phyloP scores from a whole-genome alignment of 2,113 vertebrate genomes.

The Indicator indicator region DNA sequence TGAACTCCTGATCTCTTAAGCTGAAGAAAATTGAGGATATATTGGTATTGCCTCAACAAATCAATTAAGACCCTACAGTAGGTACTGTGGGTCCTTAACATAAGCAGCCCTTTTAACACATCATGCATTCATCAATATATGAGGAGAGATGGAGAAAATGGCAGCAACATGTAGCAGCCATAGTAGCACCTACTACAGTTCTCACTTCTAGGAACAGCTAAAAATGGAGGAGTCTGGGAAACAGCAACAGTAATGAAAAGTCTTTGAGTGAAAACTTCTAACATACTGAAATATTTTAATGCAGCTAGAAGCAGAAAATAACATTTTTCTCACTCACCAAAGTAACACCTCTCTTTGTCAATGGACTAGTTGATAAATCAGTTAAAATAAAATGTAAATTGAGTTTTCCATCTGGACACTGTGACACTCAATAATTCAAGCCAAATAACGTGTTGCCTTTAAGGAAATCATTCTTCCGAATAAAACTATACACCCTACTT shows the following conservation, averaged over 20 bases:
- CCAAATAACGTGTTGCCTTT: constrained; percentile 59
- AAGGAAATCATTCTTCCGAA: constrained; percentile 46
- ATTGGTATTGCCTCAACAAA: background rate
- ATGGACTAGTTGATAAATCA: constrained; percentile 72
- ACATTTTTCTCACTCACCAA: constrained; percentile 71
- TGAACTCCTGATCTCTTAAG: background rate
- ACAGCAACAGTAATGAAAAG: constrained; percentile 52
- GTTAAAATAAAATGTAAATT: constrained; percentile 76
- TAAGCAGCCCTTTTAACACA: background rate
- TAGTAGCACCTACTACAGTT: constrained; percentile 47
- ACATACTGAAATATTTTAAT: constrained; percentile 57
- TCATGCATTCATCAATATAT: background rate
- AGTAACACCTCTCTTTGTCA: constrained; percentile 76
- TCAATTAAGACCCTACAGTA: background rate
- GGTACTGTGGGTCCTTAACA: background rate
- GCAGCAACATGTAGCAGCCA: constrained; percentile 23
- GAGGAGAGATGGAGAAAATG: background rate
- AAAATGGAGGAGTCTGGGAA: constrained; percentile 47
- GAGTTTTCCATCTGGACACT: constrained; percentile 71
- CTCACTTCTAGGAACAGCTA: constrained; percentile 40
- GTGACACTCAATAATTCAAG: constrained; percentile 66
- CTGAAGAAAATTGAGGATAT: background rate
- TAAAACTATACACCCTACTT: background rate
- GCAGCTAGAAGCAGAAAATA: constrained; percentile 72
- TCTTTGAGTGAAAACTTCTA: constrained; percentile 62